Evolutionary conservation across 2,888 invertebrate species (phyloP).

Genomic region (Calameuta pallipes): DNA sequence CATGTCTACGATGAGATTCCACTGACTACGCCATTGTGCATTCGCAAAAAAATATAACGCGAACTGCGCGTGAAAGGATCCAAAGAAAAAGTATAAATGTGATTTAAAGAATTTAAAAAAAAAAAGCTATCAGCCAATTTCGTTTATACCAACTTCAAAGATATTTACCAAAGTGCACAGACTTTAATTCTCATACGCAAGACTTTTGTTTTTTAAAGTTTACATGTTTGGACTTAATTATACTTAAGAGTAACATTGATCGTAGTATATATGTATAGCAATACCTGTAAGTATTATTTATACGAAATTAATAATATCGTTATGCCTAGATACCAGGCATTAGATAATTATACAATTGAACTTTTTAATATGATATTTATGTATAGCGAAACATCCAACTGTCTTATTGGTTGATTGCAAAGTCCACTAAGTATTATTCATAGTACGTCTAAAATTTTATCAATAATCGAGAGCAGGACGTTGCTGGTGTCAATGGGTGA

Average conservation of each 20-base stretch:
- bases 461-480: not conserved
- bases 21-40: conserved; percentile 37
- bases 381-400: too few species aligned
- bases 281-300: too few species aligned
- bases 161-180: not conserved
- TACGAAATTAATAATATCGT: too few species aligned
- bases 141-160: not conserved
- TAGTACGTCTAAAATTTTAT: not conserved
- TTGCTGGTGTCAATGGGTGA: not conserved
- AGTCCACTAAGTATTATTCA: not conserved
- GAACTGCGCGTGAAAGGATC: not conserved
- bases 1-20: conserved; percentile 79
- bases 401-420: not conserved
- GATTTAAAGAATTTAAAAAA: not conserved
- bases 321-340: too few species aligned
- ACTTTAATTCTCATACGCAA: not conserved
- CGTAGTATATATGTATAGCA: too few species aligned
- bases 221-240: not conserved
- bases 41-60: conserved; percentile 34
- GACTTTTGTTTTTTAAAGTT: not conserved
- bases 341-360: too few species aligned
- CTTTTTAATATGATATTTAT: too few species aligned
- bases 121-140: not conserved
- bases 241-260: too few species aligned
- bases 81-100: not conserved